Evolutionary conservation across 2,888 invertebrate species (phyloP), one percentile per base, ranked within the genome.

Genomic region (Charanyca ferruginea): DNA sequence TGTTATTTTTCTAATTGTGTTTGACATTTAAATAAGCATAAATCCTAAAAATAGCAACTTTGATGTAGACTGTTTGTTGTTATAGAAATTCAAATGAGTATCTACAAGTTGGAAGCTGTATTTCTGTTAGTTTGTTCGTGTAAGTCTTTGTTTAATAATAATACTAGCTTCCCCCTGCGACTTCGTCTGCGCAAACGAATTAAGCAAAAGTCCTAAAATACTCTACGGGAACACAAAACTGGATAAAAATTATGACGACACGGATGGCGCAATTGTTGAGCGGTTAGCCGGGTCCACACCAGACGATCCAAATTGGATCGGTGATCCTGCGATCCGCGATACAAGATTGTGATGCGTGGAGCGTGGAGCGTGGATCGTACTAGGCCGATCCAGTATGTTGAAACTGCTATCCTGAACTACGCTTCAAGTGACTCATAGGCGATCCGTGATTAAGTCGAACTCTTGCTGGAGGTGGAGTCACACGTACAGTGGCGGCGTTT

Each of bases 401-500:
- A 61, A 68, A 42, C 53, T 66, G 66, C 75, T 70, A 77, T 77
- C 77, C 73, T n/a, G 52, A 68, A 66, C 32, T 55, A 41, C 66
- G 78, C 65, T 73, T 68, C 76, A 65, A 70, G 66, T 63, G 71
- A 69, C 69, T 67, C 77, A 47, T 48, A 70, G 63, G 63, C 68
- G 73, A 66, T 73, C 69, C 75, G 60, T 76, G 73, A 78, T 66
- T 73, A 68, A 74, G 73, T 77, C 65, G 25, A 70, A 75, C 64
- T 74, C 66, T 74, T 66, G 65, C 35, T 45, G 32, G 72, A n/a
- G n/a, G 76, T 79, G 76, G 73, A 71, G 76, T 71, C 73, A 79
- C 76, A 76, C 73, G 79, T 76, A 60, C 76, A 79, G 35, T 71
- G 72, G 57, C 73, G 73, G 67, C 72, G 73, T 52, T 54, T n/a